These are phyloP conservation scores for Clarias fuscus DNA, from an alignment of 2,797 vertebrate genomes.

Conservation along the genomic window DNA sequence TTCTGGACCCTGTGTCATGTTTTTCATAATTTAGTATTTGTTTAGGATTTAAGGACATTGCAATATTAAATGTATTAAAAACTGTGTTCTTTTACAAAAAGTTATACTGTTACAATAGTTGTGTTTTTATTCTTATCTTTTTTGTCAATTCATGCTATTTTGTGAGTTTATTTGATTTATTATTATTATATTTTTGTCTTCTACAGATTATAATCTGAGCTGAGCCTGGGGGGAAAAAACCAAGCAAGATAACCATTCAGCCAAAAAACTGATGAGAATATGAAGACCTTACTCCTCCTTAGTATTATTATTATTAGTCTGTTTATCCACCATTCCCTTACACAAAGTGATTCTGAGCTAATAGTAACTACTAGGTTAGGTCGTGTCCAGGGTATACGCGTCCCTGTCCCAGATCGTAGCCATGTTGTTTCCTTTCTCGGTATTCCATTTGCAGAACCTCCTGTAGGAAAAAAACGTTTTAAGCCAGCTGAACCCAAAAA, in stretches of 20 bases:
- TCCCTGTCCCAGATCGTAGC: constrained; percentile 71
- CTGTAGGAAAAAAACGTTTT: constrained; percentile 81
- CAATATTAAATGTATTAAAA: background rate
- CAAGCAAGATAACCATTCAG: constrained; percentile 29
- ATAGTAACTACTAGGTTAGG: constrained; percentile 75
- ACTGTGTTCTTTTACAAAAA: background rate
- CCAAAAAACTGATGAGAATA: constrained; percentile 56
- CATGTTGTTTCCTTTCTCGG: constrained; percentile 84
- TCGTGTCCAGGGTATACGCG: constrained; percentile 73
- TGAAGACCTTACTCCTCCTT: constrained; percentile 64
- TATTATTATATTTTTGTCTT: background rate
- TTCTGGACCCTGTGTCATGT: background rate
- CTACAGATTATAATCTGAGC: constrained; percentile 44
- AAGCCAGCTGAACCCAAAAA: constrained; percentile 78
- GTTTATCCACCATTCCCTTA: constrained; percentile 41
- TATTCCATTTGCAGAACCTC: constrained; percentile 87
- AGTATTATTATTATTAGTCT: constrained; percentile 55
- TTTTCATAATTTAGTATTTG: background rate
- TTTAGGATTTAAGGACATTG: background rate
- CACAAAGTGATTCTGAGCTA: constrained; percentile 74
- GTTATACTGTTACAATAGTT: background rate
- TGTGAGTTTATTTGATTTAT: background rate
- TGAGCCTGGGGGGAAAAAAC: constrained; percentile 29
- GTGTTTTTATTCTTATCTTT: constrained; percentile 7
- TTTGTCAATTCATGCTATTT: background rate